A percentile compares a stretch with the other conserved stretches of the same genome.
These are phyloP conservation scores for Megalonaias nervosa DNA, from an alignment of 1,140 invertebrate genomes.

Conservation along the genomic window DNA sequence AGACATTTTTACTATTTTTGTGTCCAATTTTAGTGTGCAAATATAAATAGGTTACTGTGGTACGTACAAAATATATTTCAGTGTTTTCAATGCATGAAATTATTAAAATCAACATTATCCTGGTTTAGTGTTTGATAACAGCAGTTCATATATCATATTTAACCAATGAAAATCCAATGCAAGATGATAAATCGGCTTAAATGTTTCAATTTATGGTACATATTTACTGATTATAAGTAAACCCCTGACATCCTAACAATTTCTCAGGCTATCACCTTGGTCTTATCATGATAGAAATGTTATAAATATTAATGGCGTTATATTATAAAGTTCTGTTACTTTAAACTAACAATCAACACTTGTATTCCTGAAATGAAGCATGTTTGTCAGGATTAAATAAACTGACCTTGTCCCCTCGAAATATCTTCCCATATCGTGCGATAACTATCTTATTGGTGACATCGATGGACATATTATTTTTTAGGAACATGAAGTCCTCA, in stretches of 20 bases:
- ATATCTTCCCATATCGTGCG: constrained; percentile 74
- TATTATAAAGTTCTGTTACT: too few species aligned
- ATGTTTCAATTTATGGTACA: neutral
- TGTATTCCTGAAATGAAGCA: neutral
- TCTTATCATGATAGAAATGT: too few species aligned
- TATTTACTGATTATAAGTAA: neutral
- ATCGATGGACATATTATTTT: constrained; percentile 48
- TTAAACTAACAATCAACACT: too few species aligned
- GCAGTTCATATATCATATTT: neutral
- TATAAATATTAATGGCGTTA: too few species aligned
- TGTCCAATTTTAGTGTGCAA: too few species aligned
- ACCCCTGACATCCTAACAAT: neutral
- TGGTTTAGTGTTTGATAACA: neutral
- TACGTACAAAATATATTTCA: too few species aligned
- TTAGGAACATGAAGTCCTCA: constrained; percentile 72
- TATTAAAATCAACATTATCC: too few species aligned
- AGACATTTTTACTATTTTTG: too few species aligned
- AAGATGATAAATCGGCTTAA: neutral
- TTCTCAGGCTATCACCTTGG: neutral
- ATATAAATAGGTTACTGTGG: too few species aligned
- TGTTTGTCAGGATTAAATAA: neutral
- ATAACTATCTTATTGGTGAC: constrained; percentile 71
- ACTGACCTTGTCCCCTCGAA: constrained; percentile 72
- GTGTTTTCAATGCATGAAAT: too few species aligned
- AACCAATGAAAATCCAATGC: neutral